phyloP scores from a whole-genome alignment of 2,888 invertebrate genomes.

The Cataglyphis altisquamis region DNA sequence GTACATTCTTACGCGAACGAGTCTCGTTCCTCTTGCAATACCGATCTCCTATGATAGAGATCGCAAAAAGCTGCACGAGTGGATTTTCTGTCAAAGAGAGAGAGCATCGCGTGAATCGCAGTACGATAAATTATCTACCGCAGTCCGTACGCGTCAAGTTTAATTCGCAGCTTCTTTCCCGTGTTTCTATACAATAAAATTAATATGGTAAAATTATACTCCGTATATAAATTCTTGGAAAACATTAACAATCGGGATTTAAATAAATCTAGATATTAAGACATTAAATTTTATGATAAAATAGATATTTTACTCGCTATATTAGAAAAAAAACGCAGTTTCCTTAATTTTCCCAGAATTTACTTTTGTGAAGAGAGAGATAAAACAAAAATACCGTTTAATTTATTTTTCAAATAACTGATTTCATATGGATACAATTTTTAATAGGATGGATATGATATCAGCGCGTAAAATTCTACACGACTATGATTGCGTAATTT shows the following conservation, averaged over 20 bases:
- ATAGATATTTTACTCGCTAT: not conserved
- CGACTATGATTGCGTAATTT: conserved; percentile 60
- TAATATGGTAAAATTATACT: not conserved
- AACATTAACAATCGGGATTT: conserved; percentile 15
- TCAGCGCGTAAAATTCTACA: not conserved
- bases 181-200: not conserved
- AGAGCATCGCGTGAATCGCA: not conserved
- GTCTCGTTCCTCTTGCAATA: conserved; percentile 16
- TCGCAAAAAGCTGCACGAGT: not conserved
- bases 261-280: conserved; percentile 8
- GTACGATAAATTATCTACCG: conserved; percentile 13
- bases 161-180: not conserved
- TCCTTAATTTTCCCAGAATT: not conserved
- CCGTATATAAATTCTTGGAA: not conserved
- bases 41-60: not conserved
- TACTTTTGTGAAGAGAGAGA: not conserved
- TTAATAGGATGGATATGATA: not conserved
- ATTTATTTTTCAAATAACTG: not conserved
- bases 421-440: not conserved
- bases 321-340: too few relatives aligned
- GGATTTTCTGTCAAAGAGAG: conserved; percentile 6
- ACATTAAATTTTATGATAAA: not conserved
- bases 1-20: not conserved
- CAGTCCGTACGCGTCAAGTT: not conserved
- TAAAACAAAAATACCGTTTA: not conserved